phyloP scores from a whole-genome alignment of 2,113 vertebrate genomes.

The Semnopithecus entellus region DNA sequence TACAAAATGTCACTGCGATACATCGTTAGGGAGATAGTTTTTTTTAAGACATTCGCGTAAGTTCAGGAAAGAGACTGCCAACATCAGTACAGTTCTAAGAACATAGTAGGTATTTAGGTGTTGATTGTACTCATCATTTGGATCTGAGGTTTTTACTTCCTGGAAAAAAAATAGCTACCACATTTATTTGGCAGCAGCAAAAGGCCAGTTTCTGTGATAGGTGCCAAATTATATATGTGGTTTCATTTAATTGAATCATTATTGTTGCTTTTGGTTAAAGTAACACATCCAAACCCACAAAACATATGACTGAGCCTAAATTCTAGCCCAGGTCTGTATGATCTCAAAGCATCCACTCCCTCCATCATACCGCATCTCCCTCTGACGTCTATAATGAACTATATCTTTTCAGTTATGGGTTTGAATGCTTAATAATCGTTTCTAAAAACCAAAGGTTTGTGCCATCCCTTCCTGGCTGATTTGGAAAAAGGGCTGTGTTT shows the following conservation, averaged over 20 bases:
- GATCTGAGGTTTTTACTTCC: not conserved
- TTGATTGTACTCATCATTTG: not conserved
- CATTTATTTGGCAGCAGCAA: not conserved
- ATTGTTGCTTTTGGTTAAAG: conserved; percentile 26
- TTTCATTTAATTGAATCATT: not conserved
- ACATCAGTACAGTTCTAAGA: too few relatives aligned
- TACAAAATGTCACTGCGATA: not conserved
- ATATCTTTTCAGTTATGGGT: not conserved
- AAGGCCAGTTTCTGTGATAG: not conserved
- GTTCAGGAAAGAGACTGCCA: not conserved
- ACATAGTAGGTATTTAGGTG: not conserved
- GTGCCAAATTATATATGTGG: not conserved
- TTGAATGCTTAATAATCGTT: not conserved
- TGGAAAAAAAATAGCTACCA: not conserved
- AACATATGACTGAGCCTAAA: not conserved
- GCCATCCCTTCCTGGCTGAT: not conserved
- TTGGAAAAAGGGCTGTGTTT: not conserved
- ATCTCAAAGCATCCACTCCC: not conserved
- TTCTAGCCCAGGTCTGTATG: not conserved
- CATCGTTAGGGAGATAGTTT: not conserved
- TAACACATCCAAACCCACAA: not conserved
- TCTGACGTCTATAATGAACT: not conserved
- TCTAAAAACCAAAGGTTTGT: not conserved
- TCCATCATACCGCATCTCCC: rapidly evolving
- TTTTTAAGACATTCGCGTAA: not conserved